Evolutionary conservation across 2,113 vertebrate species (phyloP), one percentile per base, ranked within the genome.

Genomic region (Petromus typicus): DNA sequence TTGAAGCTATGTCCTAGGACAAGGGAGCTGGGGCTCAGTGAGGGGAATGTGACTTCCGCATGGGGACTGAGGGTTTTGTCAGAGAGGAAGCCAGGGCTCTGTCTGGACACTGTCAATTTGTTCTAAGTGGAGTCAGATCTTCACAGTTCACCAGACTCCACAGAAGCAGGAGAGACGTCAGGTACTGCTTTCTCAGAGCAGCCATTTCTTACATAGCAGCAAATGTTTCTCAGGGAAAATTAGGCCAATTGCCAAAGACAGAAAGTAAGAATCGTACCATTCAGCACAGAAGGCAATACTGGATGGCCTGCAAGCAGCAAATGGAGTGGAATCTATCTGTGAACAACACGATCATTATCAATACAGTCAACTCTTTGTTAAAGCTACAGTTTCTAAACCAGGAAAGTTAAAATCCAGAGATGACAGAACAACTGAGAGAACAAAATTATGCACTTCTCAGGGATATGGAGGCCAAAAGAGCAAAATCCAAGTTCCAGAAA

Each of bases 301-400:
- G 3, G 59, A 59, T 54, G 75, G 59, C 27, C 75, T 40, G 25
- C 37, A 30, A 91, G 94, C 25, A 73, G 79, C 82, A 89, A 82
- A 84, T 0, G 23, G 71, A 34, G 61, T 88, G 57, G 78, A 90
- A 95, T 91, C 73, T 85, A 90, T 87, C 83, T 54, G 43, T 56
- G 80, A 91, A 69, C 76, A 83, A 89, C 64, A 27, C 4, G 54
- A 64, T 73, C 32, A 81, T 87, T 61, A 94, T 83, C 54, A 67
- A 85, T 73, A 86, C 25, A n/a, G 85, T 71, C 89, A 84, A 89
- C 93, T 89, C 92, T 85, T 90, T 89, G 54, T 80, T 81, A 92
- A 96, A 40, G 48, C 56, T 63, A 67, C 57, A 54, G 48, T 85
- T 89, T 25, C 48, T 84, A 63, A 67, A 32, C 63, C 54, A 32